Conservation (phyloP, 1,140 invertebrate species). For the Drosophila simulans region DNA sequence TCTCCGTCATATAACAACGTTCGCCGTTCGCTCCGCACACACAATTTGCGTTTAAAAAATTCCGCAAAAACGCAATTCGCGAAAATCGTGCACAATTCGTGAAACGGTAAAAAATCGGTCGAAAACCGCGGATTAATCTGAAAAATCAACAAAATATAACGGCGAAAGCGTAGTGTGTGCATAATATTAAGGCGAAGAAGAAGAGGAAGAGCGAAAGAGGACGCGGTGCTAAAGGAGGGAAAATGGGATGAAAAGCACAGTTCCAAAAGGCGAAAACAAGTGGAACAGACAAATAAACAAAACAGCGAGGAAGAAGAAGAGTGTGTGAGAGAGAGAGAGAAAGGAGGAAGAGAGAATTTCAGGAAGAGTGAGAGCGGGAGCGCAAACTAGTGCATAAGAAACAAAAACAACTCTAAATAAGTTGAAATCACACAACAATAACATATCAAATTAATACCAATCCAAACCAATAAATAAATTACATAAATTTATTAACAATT, state of each 20-base stretch:
- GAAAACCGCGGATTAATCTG: constrained; percentile 20
- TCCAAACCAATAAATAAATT: neutral
- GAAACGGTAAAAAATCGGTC: constrained; percentile 3
- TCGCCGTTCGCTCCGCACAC: constrained; percentile 43
- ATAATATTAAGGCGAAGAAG: constrained; percentile 29
- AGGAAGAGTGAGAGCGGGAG: constrained; percentile 7
- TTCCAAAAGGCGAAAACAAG: constrained; percentile 70
- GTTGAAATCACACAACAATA: constrained; percentile 7
- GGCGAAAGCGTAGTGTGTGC: constrained; percentile 42
- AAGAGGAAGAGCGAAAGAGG: neutral
- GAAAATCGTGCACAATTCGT: constrained; percentile 3
- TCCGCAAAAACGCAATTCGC: constrained; percentile 30
- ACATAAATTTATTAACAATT: neutral
- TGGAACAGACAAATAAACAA: constrained; percentile 54
- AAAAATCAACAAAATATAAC: constrained; percentile 21
- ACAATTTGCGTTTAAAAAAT: constrained; percentile 37
- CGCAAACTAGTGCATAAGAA: constrained; percentile 12
- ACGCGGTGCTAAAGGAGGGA: neutral
- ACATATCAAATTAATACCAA: constrained; percentile 1
- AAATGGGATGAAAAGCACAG: constrained; percentile 19
- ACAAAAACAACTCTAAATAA: constrained; percentile 2
- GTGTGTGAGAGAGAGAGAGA: constrained; percentile 5
- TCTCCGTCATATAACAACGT: constrained; percentile 26
- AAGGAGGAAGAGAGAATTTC: neutral
- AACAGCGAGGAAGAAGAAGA: constrained; percentile 10